phyloP scores from a whole-genome alignment of 2,113 vertebrate genomes.

The Antigone vipio region DNA sequence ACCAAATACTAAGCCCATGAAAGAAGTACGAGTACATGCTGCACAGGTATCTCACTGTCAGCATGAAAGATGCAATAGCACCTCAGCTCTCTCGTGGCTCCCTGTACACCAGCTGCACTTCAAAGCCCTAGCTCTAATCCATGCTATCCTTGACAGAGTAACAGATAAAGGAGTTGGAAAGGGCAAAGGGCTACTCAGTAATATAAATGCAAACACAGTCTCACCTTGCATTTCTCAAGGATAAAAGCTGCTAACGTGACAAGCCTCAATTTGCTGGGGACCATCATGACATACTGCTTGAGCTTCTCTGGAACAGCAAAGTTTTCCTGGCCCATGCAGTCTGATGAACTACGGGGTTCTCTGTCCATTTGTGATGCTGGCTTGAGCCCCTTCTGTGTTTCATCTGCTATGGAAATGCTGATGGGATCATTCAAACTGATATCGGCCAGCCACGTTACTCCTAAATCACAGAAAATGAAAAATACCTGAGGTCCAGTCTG shows the following conservation, averaged over 20 bases:
- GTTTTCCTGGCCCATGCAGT: slow-evolving; percentile 52
- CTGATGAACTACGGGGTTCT: not conserved
- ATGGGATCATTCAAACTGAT: slow-evolving; percentile 86
- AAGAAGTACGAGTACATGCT: not conserved
- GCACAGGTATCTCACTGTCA: not conserved
- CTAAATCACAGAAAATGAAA: slow-evolving; percentile 56
- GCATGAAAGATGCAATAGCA: not conserved
- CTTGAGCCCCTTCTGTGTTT: not conserved
- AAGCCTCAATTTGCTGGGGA: slow-evolving; percentile 92
- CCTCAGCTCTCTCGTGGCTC: not conserved
- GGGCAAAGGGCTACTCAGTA: not conserved
- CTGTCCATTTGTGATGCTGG: fast-evolving
- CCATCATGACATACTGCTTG: slow-evolving; percentile 83
- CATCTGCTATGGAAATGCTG: slow-evolving; percentile 79
- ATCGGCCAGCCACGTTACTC: slow-evolving; percentile 80
- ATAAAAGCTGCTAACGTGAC: slow-evolving; percentile 92
- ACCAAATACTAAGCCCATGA: not conserved
- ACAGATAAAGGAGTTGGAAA: not conserved
- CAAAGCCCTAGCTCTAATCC: slow-evolving; percentile 14
- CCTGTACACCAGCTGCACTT: not conserved
- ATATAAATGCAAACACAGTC: not conserved
- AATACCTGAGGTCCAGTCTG: not conserved
- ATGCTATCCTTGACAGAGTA: not conserved
- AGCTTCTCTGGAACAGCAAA: slow-evolving; percentile 87
- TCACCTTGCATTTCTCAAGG: slow-evolving; percentile 88